Evolutionary conservation across 2,113 vertebrate species (phyloP).

Genomic region (Genyomyrus donnyi): DNA sequence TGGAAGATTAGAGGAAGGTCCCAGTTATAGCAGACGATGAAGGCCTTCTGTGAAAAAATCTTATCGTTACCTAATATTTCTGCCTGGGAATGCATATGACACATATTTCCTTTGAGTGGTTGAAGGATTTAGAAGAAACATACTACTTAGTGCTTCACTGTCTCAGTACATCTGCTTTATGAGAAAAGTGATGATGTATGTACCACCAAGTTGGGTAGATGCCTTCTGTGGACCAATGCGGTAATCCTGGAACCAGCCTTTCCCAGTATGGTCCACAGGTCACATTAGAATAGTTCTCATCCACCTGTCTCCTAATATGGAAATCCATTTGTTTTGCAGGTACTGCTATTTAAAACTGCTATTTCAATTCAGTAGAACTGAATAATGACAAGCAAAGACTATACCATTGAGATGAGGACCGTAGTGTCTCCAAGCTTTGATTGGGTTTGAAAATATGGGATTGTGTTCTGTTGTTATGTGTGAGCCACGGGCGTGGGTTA

Average conservation of each 20-base stretch:
- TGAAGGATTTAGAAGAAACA: neutral
- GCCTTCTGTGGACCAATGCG: neutral
- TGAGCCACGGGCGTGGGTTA: neutral
- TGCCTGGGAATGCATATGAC: neutral
- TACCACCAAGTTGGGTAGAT: neutral
- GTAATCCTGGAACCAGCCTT: neutral
- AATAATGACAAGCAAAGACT: neutral
- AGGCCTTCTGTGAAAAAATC: neutral
- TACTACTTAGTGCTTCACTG: neutral
- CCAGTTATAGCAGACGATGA: neutral
- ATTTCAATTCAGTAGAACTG: neutral
- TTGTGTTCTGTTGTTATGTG: neutral
- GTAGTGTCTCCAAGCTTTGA: neutral
- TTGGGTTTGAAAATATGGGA: neutral
- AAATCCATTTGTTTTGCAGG: neutral
- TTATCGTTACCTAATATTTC: neutral
- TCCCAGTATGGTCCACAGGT: neutral
- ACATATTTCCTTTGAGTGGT: neutral
- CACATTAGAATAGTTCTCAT: neutral
- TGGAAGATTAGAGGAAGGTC: neutral
- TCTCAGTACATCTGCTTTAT: neutral
- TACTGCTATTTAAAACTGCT: neutral
- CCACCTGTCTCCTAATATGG: neutral
- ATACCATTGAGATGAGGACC: neutral
- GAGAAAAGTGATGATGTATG: neutral